Percentiles rank a stretch among this genome's conserved stretches.
phyloP scores from a whole-genome alignment of 2,797 vertebrate species.

The Lates japonicus region DNA sequence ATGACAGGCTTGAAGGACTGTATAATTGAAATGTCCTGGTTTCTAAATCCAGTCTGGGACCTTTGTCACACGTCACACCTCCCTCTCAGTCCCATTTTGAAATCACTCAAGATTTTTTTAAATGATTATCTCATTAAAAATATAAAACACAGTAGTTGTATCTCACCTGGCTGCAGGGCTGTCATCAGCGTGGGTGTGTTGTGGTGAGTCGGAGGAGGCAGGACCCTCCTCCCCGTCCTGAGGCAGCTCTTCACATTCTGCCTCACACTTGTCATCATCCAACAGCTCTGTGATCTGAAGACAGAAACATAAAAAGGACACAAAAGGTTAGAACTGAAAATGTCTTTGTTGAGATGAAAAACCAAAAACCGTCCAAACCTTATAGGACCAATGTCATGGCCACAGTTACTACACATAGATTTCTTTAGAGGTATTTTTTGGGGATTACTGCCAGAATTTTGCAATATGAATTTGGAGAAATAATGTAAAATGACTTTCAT shows the following conservation, averaged over 20 bases:
- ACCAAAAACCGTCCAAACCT: background rate
- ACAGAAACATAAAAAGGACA: background rate
- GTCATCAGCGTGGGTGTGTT: slow-evolving; percentile 60
- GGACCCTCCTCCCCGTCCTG: slow-evolving; percentile 90
- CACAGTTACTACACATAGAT: background rate
- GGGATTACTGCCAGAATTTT: background rate
- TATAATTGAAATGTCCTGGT: background rate
- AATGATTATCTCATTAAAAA: background rate
- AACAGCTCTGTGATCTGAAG: slow-evolving; percentile 87
- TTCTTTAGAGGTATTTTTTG: background rate
- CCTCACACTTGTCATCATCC: slow-evolving; percentile 95
- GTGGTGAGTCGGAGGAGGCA: slow-evolving; percentile 71
- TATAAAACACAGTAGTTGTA: background rate
- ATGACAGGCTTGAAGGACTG: background rate
- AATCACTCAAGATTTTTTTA: background rate
- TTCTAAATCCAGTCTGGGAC: background rate
- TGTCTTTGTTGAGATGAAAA: background rate
- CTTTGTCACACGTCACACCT: background rate
- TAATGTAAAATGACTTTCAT: background rate
- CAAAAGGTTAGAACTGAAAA: slow-evolving; percentile 9
- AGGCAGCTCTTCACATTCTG: slow-evolving; percentile 93
- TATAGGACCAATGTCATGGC: background rate
- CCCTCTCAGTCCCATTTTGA: background rate
- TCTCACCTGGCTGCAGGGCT: slow-evolving; percentile 80
- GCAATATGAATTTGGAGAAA: background rate